A percentile compares a stretch with the other conserved stretches of the same genome.
Evolutionary conservation across 2,888 invertebrate species (phyloP).

Genomic region (Drosophila borborema): DNA sequence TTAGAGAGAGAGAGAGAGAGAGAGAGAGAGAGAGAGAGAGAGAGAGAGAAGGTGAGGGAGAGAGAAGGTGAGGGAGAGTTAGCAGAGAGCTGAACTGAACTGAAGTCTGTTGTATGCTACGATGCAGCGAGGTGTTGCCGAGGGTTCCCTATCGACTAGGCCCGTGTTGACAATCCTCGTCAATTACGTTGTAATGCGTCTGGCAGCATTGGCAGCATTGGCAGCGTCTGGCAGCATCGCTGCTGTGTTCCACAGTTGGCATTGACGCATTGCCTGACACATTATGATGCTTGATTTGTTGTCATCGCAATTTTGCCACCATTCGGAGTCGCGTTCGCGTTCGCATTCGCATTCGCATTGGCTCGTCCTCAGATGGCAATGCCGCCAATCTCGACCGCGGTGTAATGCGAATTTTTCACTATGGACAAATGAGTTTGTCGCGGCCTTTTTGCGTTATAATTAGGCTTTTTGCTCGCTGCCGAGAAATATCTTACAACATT

Average conservation of each 20-base stretch:
- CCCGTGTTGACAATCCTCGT: constrained; percentile 82
- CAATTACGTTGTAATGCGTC: constrained; percentile 82
- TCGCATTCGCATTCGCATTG: constrained; percentile 13
- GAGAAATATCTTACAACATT: constrained; percentile 73
- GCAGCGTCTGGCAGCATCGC: constrained; percentile 17
- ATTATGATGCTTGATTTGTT: constrained; percentile 80
- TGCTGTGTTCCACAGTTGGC: constrained; percentile 55
- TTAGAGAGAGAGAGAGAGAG: constrained; percentile 5
- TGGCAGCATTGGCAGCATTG: constrained; percentile 16
- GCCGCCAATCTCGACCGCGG: constrained; percentile 45
- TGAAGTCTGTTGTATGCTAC: background rate
- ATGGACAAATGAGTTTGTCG: constrained; percentile 82
- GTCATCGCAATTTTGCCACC: constrained; percentile 79
- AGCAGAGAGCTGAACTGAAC: background rate
- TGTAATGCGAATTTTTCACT: constrained; percentile 79
- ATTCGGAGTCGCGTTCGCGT: constrained; percentile 45
- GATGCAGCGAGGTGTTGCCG: background rate
- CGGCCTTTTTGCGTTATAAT: constrained; percentile 68
- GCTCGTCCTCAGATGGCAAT: constrained; percentile 62
- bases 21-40: background rate
- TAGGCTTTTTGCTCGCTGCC: constrained; percentile 51
- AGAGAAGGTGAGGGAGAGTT: too few species aligned
- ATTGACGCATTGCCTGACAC: constrained; percentile 81
- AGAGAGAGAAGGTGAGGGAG: background rate
- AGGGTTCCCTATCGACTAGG: constrained; percentile 17